Conservation (phyloP, 2,888 invertebrate genomes). For the Drosophila emarginata region DNA sequence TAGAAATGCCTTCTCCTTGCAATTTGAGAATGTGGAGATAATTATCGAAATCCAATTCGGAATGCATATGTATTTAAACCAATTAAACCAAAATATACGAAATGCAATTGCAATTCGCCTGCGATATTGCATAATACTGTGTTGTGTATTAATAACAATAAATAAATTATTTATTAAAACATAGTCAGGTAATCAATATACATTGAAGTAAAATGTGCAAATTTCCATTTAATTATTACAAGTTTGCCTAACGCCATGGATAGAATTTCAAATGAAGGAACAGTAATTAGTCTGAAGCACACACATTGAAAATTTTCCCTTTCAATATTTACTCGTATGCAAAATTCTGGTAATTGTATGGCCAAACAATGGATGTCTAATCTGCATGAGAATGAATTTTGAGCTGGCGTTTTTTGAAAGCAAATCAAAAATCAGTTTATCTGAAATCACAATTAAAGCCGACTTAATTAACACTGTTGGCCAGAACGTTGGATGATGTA, state of each 20-base stretch:
- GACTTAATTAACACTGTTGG: constrained; percentile 21
- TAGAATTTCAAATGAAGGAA: neutral
- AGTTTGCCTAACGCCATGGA: constrained; percentile 10
- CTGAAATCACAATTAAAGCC: constrained; percentile 7
- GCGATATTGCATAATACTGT: constrained; percentile 56
- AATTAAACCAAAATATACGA: neutral
- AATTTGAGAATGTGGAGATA: constrained; percentile 2
- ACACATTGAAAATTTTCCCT: neutral
- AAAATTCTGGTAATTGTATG: constrained; percentile 39
- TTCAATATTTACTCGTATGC: constrained; percentile 43
- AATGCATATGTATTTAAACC: neutral
- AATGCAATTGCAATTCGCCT: constrained; percentile 27
- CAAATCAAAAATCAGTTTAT: constrained; percentile 2
- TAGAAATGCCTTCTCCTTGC: neutral
- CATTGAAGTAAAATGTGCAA: constrained; percentile 32
- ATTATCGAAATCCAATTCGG: neutral
- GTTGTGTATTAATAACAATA: constrained; percentile 41
- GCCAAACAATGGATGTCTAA: constrained; percentile 43
- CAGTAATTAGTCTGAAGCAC: neutral
- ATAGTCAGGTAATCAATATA: constrained; percentile 37
- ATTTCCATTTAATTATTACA: constrained; percentile 30
- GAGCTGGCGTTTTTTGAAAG: constrained; percentile 8
- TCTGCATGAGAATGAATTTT: constrained; percentile 33
- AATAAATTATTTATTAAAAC: constrained; percentile 59
- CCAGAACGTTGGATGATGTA: neutral